Evolutionary conservation across 30 jellyfish, hydroid and myxozoan species (phyloP).

Genomic region (Aurelia aurita): DNA sequence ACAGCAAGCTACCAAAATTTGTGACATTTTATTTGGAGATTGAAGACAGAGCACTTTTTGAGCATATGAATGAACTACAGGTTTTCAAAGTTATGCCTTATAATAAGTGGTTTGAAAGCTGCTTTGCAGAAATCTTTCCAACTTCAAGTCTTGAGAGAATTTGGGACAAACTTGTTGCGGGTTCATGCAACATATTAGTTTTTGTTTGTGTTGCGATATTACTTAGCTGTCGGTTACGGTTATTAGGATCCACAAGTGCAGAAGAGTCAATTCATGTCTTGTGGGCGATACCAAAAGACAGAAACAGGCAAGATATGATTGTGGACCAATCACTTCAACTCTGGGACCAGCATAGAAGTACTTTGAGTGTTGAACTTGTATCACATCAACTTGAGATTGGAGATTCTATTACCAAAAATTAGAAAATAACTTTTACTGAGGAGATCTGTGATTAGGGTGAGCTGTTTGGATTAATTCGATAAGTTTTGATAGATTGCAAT

Average conservation of each 20-base stretch:
- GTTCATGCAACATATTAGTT: slow-evolving; percentile 91
- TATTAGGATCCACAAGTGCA: slow-evolving; percentile 64
- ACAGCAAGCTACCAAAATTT: slow-evolving; percentile 85
- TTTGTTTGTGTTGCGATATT: slow-evolving; percentile 87
- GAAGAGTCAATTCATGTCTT: slow-evolving; percentile 67
- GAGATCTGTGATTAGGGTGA: too few species aligned
- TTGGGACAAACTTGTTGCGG: slow-evolving; percentile 93
- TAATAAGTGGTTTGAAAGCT: slow-evolving; percentile 89
- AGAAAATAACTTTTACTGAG: too few species aligned
- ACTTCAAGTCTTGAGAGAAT: slow-evolving; percentile 66
- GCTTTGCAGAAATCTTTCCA: slow-evolving; percentile 85
- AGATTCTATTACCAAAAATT: too few species aligned
- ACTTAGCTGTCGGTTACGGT: slow-evolving; percentile 66
- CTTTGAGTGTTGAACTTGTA: slow-evolving; percentile 69
- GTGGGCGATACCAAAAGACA: slow-evolving; percentile 55
- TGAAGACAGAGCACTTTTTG: slow-evolving; percentile 90
- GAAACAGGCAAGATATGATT: slow-evolving; percentile 56
- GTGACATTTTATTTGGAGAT: slow-evolving; percentile 77
- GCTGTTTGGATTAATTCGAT: too few species aligned
- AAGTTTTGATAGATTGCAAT: too few species aligned
- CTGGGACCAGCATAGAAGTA: slow-evolving; percentile 94
- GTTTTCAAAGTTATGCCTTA: slow-evolving; percentile 87
- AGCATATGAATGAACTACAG: slow-evolving; percentile 88
- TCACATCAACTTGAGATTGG: not conserved
- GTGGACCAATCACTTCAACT: slow-evolving; percentile 89